Evolutionary conservation across 1,140 invertebrate species (phyloP), one percentile per base, ranked within the genome.

Genomic region (Euborellia annulipes): DNA sequence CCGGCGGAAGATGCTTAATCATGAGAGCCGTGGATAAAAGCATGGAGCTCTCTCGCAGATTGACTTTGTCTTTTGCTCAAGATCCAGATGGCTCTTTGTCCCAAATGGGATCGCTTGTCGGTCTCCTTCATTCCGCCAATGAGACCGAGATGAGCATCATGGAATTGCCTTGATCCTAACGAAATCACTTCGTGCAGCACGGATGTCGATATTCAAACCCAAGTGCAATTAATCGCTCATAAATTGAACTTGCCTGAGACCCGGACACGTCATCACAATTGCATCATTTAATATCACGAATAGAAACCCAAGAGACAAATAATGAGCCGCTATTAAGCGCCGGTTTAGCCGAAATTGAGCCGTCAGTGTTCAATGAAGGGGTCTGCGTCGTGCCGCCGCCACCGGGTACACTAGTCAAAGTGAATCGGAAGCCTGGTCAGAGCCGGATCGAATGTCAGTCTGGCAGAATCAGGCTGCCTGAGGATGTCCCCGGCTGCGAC

Each of bases 361-460:
- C 23, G 4, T 4, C 23, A 4, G 23, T 27, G 4, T 27, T 27
- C 23, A 46, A 23, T 21, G 48, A 19, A 11, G 39, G 34, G 3
- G n/a, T 19, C n/a, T n/a, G n/a, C n/a, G n/a, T n/a, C n/a, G n/a
- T 41, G 16, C 27, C 17, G 41, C 27, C n/a, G 34, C 60, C 40
- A 55, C 59, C 22, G 56, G 59, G 43, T 60, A 70, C 47, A 61
- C 75, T 61, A 42, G 58, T 18, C 67, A 73, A 21, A 82, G 79
- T 1, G 82, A 87, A 57, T 82, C 79, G 0, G 85, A 89, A 54
- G 76, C 79, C 16, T 88, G 84, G 76, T 86, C 83, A 0, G 84
- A 87, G 57, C 84, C 84, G 0, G 85, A 89, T 54, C 70, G 82
- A 47, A 72, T 45, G 82, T 87, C 0, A 87, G 83, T 0, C 59